Evolutionary conservation across 2,113 vertebrate species (phyloP).

Genomic region (Corythornis madagascariensis): DNA sequence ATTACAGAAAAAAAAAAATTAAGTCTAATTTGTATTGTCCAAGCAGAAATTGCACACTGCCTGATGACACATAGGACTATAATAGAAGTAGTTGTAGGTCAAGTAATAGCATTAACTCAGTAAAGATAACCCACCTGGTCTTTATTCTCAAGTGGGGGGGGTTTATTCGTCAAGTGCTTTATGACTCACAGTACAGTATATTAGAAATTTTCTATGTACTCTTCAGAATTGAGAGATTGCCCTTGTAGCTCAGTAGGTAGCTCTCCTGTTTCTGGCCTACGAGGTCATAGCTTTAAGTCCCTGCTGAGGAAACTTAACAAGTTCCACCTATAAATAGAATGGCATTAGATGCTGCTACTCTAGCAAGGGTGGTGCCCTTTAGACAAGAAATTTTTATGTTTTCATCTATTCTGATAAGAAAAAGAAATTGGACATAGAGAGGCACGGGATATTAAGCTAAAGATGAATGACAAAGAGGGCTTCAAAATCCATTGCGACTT

Average conservation of each 20-base stretch:
- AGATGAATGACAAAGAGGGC: background rate
- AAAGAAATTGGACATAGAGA: background rate
- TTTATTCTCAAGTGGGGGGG: conserved; percentile 9
- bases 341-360: conserved; percentile 44
- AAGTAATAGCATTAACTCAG: conserved; percentile 35
- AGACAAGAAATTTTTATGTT: conserved; percentile 29
- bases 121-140: conserved; percentile 23
- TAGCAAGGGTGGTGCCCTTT: conserved; percentile 59
- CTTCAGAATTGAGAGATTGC: conserved; percentile 64
- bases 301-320: conserved; percentile 71
- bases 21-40: background rate
- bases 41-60: background rate
- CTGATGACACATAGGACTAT: background rate
- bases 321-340: conserved; percentile 68
- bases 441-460: background rate
- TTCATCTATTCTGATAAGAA: conserved; percentile 18
- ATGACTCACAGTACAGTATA: conserved; percentile 59
- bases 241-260: conserved; percentile 65
- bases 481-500: background rate
- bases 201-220: conserved; percentile 52
- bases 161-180: conserved; percentile 52
- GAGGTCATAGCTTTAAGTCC: conserved; percentile 58
- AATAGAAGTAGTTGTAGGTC: conserved; percentile 9
- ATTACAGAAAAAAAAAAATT: background rate
- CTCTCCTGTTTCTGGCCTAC: conserved; percentile 65